Evolutionary conservation across 1,140 invertebrate genomes (phyloP).

Genomic region (Drosophila varians): DNA sequence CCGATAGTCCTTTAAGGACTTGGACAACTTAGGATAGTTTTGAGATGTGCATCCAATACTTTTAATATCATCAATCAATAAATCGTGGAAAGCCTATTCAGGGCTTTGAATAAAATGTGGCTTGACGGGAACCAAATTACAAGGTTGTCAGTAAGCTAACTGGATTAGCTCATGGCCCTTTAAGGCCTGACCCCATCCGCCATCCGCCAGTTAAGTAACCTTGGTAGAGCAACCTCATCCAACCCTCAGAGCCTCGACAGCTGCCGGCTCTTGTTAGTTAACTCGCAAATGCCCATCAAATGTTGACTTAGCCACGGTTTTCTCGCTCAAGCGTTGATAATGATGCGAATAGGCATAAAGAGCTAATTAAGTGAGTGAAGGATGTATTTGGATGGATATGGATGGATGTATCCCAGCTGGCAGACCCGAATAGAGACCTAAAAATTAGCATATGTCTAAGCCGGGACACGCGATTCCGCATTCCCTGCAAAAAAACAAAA

Average conservation of each 20-base stretch:
- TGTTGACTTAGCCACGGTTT: slow-evolving; percentile 70
- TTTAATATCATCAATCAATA: background rate
- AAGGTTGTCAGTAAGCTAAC: slow-evolving; percentile 5
- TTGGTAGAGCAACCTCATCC: background rate
- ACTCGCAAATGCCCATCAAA: slow-evolving; percentile 64
- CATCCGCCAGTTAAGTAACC: background rate
- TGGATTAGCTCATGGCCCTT: slow-evolving; percentile 4
- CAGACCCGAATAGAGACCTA: slow-evolving; percentile 8
- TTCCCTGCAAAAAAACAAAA: slow-evolving; percentile 25
- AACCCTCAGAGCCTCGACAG: slow-evolving; percentile 7
- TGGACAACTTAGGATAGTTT: no score
- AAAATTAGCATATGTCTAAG: slow-evolving; percentile 62
- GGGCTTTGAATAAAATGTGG: background rate
- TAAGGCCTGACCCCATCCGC: background rate
- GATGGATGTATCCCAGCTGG: slow-evolving; percentile 4
- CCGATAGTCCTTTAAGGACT: no score
- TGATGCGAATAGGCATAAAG: slow-evolving; percentile 38
- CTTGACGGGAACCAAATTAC: background rate
- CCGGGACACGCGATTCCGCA: slow-evolving; percentile 40
- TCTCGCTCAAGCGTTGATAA: slow-evolving; percentile 64
- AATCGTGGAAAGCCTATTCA: background rate
- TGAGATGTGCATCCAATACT: no score
- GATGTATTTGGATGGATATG: slow-evolving; percentile 1
- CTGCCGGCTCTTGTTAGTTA: slow-evolving; percentile 55
- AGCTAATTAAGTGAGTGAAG: slow-evolving; percentile 36